Base-by-base conservation (phyloP, 2,797 vertebrate species). In the Rhinatrema bivittatum region DNA sequence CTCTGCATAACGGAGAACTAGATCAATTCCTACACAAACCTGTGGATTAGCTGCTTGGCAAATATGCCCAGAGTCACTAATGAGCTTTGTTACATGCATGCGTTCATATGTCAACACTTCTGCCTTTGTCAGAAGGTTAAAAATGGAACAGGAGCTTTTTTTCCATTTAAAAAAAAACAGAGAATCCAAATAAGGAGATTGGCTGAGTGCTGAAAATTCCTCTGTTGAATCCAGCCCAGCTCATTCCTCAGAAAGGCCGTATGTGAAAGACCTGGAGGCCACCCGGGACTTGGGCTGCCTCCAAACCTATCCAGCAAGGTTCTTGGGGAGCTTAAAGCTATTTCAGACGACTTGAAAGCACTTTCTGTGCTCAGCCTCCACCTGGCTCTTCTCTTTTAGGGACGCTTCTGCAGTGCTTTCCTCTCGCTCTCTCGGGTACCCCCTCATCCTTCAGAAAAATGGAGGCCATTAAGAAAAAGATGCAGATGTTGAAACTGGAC, bases 401-500 rank as follows among this genome's bases (percentile, higher is more conserved):
- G 39, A 39, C 30, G 26, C 3, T 16, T 53, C 16, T 43, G 44
- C 31, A 70, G 61, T 5, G 33, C 19, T 3, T 10, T 47, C 14
- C 30, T 15, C 17, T 7, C 29, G 17, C 6, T 12, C 30, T 19
- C 24, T 46, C 7, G 55, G 25, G 25, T n/a, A 15, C 14, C 44
- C 33, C 23, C 20, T 20, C 50, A 43, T 47, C 46, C 21, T 63
- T 16, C 10, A 42, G 50, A 69, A 74, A 53, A 68, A 98, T 98
- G 95, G 94, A 97, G 61, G 94, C 94, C 54, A 97, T 97, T 78
- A 97, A 94, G 82, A 98, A 97, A 74, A 97, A 97, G 84, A 97
- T 98, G 94, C 93, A 98, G 81, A 94, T 96, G 94, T 73, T 96
- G 66, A 98, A 96, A 68, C 19, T 95, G 65, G 94, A 98, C 81